Evolutionary conservation across 2,888 invertebrate genomes (phyloP), one percentile per base, ranked within the genome.

Genomic region (Spilosoma lubricipeda): DNA sequence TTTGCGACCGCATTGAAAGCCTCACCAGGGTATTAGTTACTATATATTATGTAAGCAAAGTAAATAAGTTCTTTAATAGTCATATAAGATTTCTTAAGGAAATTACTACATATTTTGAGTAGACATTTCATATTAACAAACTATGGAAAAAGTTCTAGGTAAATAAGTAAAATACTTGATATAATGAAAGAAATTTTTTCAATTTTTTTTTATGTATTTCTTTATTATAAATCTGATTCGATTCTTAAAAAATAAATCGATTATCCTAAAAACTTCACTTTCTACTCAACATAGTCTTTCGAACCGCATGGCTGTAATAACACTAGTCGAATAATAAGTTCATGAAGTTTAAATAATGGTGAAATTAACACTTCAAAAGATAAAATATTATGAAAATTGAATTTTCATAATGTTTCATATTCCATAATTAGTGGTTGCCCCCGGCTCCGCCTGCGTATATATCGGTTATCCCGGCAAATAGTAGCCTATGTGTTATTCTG

Each of bases 1-100:
- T 74, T 70, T 80, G 76, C 45, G 82, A 73, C 65, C 68, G 67
- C 48, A 64, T 74, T 66, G 27, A 74, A 71, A 78, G 76, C 81
- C 75, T 79, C 66, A 72, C 66, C 66, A 56, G 56, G 33, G 59
- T 68, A 64, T 48, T 63, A 48, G n/a, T n/a, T 52, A 39, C 27
- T 48, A 52, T 48, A 27, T 66, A 45, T 27, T 73, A 48, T n/a
- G 59, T 59, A 59, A 9, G 27, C 64, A 9, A 59, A 20, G 69
- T n/a, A 67, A 45, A 67, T 74, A 65, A 30, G n/a, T 52, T 27
- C 39, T 56, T 18, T 45, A 33, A 5, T 33, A 69, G 56, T 7
- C 23, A 23, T 11, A 27, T 42, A 1, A 13, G 11, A 70, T 39
- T n/a, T n/a, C 13, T 59, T 27, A 1, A 42, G 27, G 1, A 27